phyloP scores from a whole-genome alignment of 2,797 vertebrate species.

The Callimico goeldii region DNA sequence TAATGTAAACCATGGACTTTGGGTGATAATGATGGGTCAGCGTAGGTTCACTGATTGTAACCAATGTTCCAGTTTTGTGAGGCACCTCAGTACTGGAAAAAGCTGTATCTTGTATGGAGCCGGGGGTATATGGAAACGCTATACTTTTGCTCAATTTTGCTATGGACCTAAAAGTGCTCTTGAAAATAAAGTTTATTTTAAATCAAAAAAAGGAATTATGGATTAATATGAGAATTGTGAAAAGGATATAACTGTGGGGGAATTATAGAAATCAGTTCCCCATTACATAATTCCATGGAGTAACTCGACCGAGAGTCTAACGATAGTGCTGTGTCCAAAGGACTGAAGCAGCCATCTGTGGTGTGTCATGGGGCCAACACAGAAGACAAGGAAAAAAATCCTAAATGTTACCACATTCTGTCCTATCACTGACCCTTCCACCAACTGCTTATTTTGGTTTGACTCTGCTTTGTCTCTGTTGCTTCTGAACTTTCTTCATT shows the following conservation, averaged over 20 bases:
- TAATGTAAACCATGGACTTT: background rate
- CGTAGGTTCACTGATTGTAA: background rate
- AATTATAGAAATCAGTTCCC: background rate
- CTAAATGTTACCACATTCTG: background rate
- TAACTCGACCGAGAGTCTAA: background rate
- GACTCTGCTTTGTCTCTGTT: background rate
- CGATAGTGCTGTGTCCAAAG: background rate
- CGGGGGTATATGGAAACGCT: background rate
- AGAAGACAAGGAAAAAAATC: background rate
- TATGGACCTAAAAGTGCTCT: background rate
- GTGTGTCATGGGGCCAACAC: background rate
- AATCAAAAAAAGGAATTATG: background rate
- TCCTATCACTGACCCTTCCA: background rate
- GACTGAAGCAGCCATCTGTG: background rate
- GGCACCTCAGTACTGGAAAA: background rate
- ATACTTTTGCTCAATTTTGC: background rate
- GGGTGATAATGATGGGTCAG: background rate
- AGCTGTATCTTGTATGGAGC: background rate
- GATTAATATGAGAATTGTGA: background rate
- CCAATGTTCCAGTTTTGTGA: background rate
- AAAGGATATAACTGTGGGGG: background rate
- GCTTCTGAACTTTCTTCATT: slow-evolving; percentile 30
- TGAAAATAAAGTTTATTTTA: background rate
- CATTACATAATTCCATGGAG: background rate
- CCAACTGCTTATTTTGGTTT: background rate